These are phyloP conservation scores for Zygothrica quintamaculata DNA, from an alignment of 2,888 invertebrate genomes.

Conservation along the genomic window DNA sequence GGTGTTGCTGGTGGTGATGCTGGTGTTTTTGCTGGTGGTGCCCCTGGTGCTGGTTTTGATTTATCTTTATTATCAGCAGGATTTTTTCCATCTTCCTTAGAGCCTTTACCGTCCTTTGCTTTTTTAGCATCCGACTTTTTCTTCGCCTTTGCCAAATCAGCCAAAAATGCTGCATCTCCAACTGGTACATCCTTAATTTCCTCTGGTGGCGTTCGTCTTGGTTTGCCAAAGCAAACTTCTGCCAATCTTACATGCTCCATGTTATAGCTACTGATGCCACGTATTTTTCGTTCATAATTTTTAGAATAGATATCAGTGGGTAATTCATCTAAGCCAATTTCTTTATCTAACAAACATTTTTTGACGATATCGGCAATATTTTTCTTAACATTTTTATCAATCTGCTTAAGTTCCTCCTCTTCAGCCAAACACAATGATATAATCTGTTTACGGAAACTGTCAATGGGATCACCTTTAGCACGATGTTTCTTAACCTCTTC, in stretches of 20 bases:
- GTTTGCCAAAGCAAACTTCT: constrained; percentile 61
- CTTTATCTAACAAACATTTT: constrained; percentile 89
- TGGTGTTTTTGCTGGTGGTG: constrained; percentile 1
- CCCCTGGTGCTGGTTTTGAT: not conserved
- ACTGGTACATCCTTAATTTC: constrained; percentile 57
- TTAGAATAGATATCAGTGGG: constrained; percentile 90
- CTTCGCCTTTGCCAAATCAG: constrained; percentile 9
- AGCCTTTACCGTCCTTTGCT: too few relatives aligned
- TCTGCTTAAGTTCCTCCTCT: constrained; percentile 83
- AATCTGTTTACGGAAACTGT: constrained; percentile 95
- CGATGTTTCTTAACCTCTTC: constrained; percentile 97
- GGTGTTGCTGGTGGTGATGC: constrained; percentile 4
- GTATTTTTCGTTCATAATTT: constrained; percentile 87
- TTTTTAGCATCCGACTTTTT: not conserved
- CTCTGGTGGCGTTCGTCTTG: constrained; percentile 42
- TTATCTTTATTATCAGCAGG: not conserved
- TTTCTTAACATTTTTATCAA: constrained; percentile 86
- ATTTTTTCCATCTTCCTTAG: not conserved
- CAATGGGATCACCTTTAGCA: constrained; percentile 96
- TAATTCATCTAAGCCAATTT: constrained; percentile 90
- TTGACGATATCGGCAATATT: constrained; percentile 92
- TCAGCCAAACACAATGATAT: constrained; percentile 87
- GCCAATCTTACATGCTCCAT: constrained; percentile 43
- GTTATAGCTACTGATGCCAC: constrained; percentile 85
- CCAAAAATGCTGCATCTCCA: constrained; percentile 46